Base-by-base conservation (phyloP, 1,140 invertebrate species). In the Heliconius melpomene region DNA sequence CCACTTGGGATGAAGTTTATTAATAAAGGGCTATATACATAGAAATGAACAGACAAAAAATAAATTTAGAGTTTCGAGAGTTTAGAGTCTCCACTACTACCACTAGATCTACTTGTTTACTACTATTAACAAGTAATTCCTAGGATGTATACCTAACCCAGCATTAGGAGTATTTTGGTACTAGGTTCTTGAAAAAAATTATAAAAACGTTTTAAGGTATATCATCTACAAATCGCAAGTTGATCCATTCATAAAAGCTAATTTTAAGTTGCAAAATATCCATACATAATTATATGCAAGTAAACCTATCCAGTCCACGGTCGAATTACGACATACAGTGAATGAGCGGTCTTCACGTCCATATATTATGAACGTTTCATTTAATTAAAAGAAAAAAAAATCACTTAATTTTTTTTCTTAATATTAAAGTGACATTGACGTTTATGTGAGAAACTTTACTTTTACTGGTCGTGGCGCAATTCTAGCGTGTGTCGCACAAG, bases 291-390 rank as follows among this genome's bases (percentile, higher is more conserved):
- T 38, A 60, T 60, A n/a, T 26, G 23, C 57, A 50, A 46, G 75
- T 77, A 50, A 70, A 77, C 75, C 13, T 71, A 77, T 77, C 75
- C 57, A 57, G 75, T 66, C 75, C 75, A 77, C 36, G 75, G 75
- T 71, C 75, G 23, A 16, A 29, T 77, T 77, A 18, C 75, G 75
- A 70, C 54, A 76, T n/a, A 26, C 18, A 32, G 9, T 46, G 57
- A 66, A 66, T 66, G 60, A 66, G 60, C 71, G 18, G 74, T 74
- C 75, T 71, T 46, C 54, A 46, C 36, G 23, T 77, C 60, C 38
- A 70, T 70, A 46, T 46, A 57, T 66, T 66, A 66, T 66, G 13
- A 23, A 66, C 60, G 13, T 66, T 60, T 60, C 9, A 26, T 23
- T 60, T 60, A 60, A 60, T 60, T 60, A 60, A 60, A 52, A 66